Base-by-base conservation (phyloP, 2,888 invertebrate species). In the Scaptomyza polygonia region DNA sequence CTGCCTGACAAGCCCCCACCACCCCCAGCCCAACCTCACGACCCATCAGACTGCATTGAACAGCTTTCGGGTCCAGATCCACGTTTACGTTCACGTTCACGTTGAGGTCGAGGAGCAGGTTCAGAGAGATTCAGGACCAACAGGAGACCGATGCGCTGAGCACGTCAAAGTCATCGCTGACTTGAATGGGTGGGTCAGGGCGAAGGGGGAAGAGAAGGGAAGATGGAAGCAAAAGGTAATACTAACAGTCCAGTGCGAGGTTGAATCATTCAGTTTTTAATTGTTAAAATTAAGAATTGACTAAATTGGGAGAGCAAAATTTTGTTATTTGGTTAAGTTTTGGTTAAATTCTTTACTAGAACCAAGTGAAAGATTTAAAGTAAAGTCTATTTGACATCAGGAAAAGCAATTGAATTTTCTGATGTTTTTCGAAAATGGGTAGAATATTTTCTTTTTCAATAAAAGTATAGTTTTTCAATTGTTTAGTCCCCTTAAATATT, bases 91-190 rank as follows among this genome's bases (percentile, higher is more conserved):
- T 21, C 21, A 21, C 21, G 36, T 29, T 4, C 44, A 64, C 14
- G 16, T 27, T 1, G 47, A 21, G n/a, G 18, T n/a, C 7, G 40
- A 30, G 16, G 18, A 11, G 14, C 42, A 32, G 36, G 12, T 36
- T 5, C 29, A 30, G 21, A 47, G 21, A 47, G 45, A 36, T 47
- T 57, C 48, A 39, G 21, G 54, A 55, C 36, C 63, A 51, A 48
- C 56, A 44, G 58, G 63, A 53, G 58, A 44, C 57, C 67, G 48
- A 55, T 72, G 43, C 59, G 70, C 47, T 51, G 63, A 52, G 81
- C 69, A 80, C 64, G 76, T 84, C 84, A 84, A 81, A 69, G 65
- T 67, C 70, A 57, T 65, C 63, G 55, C 44, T 58, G 68, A 67
- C 64, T 18, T 57, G 44, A 43, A 36, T 49, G 12, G 40, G 21